These are phyloP conservation scores for Scrobipalpa atriplicella DNA, from an alignment of 2,888 invertebrate species.

Conservation along the genomic window DNA sequence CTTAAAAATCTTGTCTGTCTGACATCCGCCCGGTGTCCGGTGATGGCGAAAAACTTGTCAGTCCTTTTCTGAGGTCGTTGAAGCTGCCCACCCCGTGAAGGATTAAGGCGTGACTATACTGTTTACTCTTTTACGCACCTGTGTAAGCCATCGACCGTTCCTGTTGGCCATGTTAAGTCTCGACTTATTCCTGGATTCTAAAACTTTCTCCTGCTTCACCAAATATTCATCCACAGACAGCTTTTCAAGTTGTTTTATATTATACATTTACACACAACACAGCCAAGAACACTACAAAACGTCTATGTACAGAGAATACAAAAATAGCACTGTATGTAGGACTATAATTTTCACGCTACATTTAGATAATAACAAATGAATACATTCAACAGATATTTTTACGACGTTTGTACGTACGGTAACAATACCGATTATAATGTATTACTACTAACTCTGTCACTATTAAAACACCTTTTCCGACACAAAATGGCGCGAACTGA, in stretches of 20 bases:
- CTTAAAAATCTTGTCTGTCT: too few relatives aligned
- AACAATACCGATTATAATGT: neutral
- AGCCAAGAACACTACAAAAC: constrained; percentile 29
- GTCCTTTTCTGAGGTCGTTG: too few relatives aligned
- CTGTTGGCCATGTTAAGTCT: constrained; percentile 61
- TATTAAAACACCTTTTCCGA: constrained; percentile 5
- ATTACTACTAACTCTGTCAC: neutral
- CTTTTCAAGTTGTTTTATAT: constrained; percentile 70
- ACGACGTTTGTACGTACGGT: neutral
- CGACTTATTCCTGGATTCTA: constrained; percentile 53
- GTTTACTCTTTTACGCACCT: constrained; percentile 52
- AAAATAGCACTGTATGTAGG: neutral
- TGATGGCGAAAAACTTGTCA: too few relatives aligned
- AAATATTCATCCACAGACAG: constrained; percentile 66
- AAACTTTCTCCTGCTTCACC: constrained; percentile 57
- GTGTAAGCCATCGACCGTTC: constrained; percentile 62
- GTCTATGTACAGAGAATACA: constrained; percentile 20
- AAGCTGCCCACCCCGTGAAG: too few relatives aligned
- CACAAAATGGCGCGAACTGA: constrained; percentile 23
- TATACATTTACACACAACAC: constrained; percentile 36
- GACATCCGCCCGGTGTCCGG: too few relatives aligned
- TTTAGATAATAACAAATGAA: constrained; percentile 12
- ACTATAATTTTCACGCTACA: constrained; percentile 19
- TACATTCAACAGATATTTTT: constrained; percentile 10
- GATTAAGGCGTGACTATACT: neutral